These are phyloP conservation scores for Dipodomys ordii DNA, from an alignment of 2,113 vertebrate species.

Conservation along the genomic window DNA sequence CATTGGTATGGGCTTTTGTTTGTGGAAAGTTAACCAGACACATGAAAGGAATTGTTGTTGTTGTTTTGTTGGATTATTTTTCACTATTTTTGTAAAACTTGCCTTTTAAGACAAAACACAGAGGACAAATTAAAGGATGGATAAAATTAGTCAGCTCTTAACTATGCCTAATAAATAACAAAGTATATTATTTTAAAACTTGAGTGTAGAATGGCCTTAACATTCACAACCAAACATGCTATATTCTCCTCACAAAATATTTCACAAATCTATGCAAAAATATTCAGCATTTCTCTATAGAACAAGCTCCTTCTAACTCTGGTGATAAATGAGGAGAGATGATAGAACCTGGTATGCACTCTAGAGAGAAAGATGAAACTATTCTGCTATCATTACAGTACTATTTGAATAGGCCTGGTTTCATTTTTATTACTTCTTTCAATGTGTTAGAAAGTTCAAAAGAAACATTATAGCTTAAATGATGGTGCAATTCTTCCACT, in stretches of 20 bases:
- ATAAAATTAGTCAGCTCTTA: not conserved
- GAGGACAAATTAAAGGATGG: not conserved
- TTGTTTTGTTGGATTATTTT: not conserved
- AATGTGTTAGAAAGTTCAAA: not conserved
- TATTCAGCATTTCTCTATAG: conserved; percentile 47
- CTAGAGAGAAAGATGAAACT: conserved; percentile 62
- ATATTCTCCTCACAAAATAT: not conserved
- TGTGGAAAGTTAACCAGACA: conserved; percentile 27
- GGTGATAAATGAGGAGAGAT: conserved; percentile 52
- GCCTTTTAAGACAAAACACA: not conserved
- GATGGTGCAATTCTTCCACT: conserved; percentile 14
- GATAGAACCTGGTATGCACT: not conserved
- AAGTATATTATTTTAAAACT: not conserved
- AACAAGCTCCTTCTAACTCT: conserved; percentile 16
- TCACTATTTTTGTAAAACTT: conserved; percentile 32
- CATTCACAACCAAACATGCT: not conserved
- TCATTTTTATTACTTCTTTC: conserved; percentile 61
- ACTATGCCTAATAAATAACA: not conserved
- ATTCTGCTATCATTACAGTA: conserved; percentile 5
- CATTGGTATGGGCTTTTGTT: not conserved
- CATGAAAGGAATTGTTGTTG: not conserved
- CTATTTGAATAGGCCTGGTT: conserved; percentile 44
- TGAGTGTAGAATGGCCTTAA: not conserved
- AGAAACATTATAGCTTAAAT: conserved; percentile 10
- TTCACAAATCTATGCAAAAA: not conserved